Conservation (phyloP, 64 coral and sea anemone genomes). For the Actinia tenebrosa region DNA sequence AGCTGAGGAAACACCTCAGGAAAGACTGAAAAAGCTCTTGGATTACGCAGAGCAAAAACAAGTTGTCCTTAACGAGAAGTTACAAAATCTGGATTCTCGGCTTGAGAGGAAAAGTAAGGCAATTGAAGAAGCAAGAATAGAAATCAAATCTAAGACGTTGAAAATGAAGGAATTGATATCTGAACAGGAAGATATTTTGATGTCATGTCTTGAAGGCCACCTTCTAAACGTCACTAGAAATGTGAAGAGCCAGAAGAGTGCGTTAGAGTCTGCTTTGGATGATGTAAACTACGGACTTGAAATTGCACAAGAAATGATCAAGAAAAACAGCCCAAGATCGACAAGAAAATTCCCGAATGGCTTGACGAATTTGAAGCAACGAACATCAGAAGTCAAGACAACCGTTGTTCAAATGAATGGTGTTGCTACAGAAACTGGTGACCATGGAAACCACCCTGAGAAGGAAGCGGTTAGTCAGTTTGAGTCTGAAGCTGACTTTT, state of each 20-base stretch:
- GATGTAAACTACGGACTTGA: background rate
- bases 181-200: background rate
- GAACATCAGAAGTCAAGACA: background rate
- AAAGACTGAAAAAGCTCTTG: background rate
- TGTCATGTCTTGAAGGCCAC: background rate
- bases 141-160: background rate
- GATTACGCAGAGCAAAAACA: constrained; percentile 1
- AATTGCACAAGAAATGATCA: constrained; percentile 11
- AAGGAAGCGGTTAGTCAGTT: background rate
- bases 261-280: constrained; percentile 1
- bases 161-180: background rate
- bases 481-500: background rate
- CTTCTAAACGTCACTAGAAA: background rate
- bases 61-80: background rate
- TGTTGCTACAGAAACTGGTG: background rate
- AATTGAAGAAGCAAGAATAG: background rate
- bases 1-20: background rate
- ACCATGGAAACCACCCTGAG: background rate
- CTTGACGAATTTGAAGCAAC: background rate
- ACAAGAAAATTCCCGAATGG: background rate
- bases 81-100: background rate
- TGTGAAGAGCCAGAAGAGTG: background rate
- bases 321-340: background rate
- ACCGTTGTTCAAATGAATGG: background rate
- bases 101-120: constrained; percentile 12